Conservation (phyloP, 2,888 invertebrate species). For the Ceraclea dissimilis region DNA sequence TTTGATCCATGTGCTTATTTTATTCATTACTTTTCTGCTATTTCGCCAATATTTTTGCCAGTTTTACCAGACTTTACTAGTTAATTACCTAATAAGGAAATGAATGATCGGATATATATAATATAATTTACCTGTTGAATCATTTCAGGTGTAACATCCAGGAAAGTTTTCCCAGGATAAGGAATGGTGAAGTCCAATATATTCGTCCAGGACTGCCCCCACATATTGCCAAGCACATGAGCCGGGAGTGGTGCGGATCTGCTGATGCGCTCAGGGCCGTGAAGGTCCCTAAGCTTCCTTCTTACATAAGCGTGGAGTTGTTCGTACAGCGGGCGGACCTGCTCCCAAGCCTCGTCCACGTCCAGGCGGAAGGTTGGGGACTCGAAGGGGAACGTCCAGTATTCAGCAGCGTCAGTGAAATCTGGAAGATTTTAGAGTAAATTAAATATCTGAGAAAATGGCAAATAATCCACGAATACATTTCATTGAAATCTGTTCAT, state of each 20-base stretch:
- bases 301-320: conserved; percentile 85
- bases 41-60: too few relatives aligned
- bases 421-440: conserved; percentile 49
- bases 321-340: conserved; percentile 79
- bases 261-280: conserved; percentile 76
- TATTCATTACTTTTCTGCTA: too few relatives aligned
- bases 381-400: conserved; percentile 86
- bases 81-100: too few relatives aligned
- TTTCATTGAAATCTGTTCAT: too few relatives aligned
- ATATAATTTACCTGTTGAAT: conserved; percentile 58
- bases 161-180: conserved; percentile 73
- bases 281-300: conserved; percentile 70
- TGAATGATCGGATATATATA: too few relatives aligned
- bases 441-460: not conserved
- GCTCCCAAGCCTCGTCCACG: conserved; percentile 75
- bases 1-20: too few relatives aligned
- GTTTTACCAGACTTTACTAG: too few relatives aligned
- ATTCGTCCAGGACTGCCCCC: conserved; percentile 82
- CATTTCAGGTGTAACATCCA: conserved; percentile 83
- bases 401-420: conserved; percentile 79
- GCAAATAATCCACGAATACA: not conserved
- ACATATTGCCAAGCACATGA: conserved; percentile 84
- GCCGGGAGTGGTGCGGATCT: conserved; percentile 77
- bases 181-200: conserved; percentile 75
- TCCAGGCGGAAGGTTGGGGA: conserved; percentile 67